These are phyloP conservation scores for Poecilobothrus nobilitatus DNA, from an alignment of 2,888 invertebrate genomes.

Conservation along the genomic window DNA sequence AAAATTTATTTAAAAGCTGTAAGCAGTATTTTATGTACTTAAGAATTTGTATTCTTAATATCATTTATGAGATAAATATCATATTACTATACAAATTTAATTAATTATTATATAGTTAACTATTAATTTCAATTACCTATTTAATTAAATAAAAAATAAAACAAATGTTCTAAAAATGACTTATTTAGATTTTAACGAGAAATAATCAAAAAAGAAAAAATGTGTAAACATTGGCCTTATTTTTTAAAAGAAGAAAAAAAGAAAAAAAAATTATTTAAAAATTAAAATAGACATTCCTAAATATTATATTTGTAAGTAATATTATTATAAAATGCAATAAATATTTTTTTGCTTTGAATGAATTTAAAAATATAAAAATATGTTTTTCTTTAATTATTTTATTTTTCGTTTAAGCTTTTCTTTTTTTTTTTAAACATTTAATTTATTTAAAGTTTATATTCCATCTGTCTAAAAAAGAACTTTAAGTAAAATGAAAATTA, in stretches of 20 bases:
- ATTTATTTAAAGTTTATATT: too few relatives aligned
- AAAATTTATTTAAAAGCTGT: neutral
- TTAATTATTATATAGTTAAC: neutral
- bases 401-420: too few relatives aligned
- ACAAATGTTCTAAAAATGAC: too few relatives aligned
- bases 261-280: neutral
- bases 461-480: too few relatives aligned
- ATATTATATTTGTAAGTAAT: neutral
- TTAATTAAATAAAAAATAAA: too few relatives aligned
- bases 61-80: neutral
- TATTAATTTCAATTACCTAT: too few relatives aligned
- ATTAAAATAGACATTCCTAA: neutral
- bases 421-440: too few relatives aligned
- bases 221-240: neutral
- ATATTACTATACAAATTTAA: neutral
- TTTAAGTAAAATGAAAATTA: neutral
- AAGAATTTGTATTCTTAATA: neutral
- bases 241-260: neutral
- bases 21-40: constrained; percentile 6
- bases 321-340: neutral
- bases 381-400: neutral
- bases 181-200: neutral
- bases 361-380: neutral
- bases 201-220: neutral
- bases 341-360: neutral